Evolutionary conservation across 2,797 vertebrate genomes (phyloP).

Genomic region (Gymnopithys bicolor): DNA sequence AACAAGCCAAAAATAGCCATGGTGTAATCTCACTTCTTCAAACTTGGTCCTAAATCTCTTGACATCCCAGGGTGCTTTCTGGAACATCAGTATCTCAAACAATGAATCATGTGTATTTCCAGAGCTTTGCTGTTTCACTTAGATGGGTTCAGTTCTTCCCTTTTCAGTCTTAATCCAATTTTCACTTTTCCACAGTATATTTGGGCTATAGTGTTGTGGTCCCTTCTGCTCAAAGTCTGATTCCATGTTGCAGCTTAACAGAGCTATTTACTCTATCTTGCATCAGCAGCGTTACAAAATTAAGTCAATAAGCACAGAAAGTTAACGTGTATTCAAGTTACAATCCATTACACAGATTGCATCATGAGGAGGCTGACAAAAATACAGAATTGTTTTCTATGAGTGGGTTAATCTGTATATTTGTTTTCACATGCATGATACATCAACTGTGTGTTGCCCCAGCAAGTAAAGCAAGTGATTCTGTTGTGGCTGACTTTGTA

Average conservation of each 20-base stretch:
- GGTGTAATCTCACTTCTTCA: neutral
- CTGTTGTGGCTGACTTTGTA: neutral
- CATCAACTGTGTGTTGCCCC: neutral
- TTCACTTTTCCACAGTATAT: neutral
- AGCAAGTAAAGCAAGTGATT: neutral
- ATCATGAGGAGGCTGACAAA: constrained; percentile 21
- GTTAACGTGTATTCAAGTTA: constrained; percentile 15
- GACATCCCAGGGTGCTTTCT: neutral
- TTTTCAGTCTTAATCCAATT: neutral
- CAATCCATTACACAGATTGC: constrained; percentile 11
- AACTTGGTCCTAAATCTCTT: neutral
- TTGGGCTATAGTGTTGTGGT: neutral
- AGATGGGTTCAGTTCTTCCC: neutral
- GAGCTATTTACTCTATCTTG: neutral
- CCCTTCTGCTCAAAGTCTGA: neutral
- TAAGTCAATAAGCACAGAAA: neutral
- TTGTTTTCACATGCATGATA: constrained; percentile 30
- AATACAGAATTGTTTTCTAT: neutral
- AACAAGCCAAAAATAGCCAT: neutral
- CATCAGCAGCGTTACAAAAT: constrained; percentile 35
- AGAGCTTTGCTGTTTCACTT: neutral
- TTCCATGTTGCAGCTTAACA: neutral
- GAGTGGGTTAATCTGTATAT: neutral
- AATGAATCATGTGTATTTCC: neutral
- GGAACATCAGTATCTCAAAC: neutral